These are phyloP conservation scores for Pygoscelis adeliae DNA, from an alignment of 2,113 vertebrate species.

Conservation along the genomic window DNA sequence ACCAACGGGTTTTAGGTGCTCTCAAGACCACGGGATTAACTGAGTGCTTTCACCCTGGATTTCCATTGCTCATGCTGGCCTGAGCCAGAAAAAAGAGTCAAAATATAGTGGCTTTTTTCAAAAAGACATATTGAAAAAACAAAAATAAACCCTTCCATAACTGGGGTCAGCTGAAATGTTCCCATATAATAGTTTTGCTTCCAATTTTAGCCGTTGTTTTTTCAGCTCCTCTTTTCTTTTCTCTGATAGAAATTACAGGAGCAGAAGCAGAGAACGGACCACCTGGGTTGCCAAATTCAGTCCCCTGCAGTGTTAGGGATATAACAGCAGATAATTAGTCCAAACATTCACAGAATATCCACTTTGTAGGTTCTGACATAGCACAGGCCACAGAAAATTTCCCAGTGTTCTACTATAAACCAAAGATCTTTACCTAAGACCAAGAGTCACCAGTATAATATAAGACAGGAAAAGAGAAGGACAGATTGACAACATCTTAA, in stretches of 20 bases:
- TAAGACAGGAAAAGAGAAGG: conserved; percentile 23
- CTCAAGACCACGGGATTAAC: not conserved
- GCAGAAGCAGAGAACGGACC: conserved; percentile 43
- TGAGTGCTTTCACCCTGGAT: not conserved
- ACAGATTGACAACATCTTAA: conserved; percentile 36
- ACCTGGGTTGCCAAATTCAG: conserved; percentile 61
- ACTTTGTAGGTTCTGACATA: conserved; percentile 46
- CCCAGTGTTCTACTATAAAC: conserved; percentile 26
- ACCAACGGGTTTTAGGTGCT: not conserved
- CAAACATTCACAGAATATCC: conserved; percentile 45
- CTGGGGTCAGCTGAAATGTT: conserved; percentile 37
- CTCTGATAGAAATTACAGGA: conserved; percentile 6
- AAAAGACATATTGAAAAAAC: conserved; percentile 23
- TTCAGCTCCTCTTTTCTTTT: conserved; percentile 18
- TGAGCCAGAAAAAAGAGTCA: not conserved
- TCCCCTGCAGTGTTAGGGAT: conserved; percentile 32
- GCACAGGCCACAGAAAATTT: conserved; percentile 41
- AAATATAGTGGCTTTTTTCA: not conserved
- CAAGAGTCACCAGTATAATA: not conserved
- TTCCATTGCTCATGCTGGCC: not conserved
- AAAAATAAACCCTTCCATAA: conserved; percentile 9
- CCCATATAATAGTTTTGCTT: conserved; percentile 7
- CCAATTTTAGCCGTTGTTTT: conserved; percentile 46
- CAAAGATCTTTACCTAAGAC: conserved; percentile 17
- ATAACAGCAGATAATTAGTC: conserved; percentile 61